These are phyloP conservation scores for Callipepla squamata DNA, from an alignment of 2,113 vertebrate species.

Conservation along the genomic window DNA sequence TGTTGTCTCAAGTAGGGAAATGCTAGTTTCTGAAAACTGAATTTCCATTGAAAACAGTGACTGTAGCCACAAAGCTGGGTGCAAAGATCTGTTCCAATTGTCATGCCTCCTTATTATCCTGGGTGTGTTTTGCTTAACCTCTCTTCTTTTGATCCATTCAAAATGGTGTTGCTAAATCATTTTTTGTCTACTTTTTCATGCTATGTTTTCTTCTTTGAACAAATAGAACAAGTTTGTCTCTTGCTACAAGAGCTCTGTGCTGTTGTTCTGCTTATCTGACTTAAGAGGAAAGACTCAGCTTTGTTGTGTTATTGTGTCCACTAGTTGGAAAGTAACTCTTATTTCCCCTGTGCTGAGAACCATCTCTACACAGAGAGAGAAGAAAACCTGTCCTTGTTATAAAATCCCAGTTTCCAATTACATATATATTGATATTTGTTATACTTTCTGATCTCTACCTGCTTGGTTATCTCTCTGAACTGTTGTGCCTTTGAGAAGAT, in stretches of 20 bases:
- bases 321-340: background rate
- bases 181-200: background rate
- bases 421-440: background rate
- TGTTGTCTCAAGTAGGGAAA: background rate
- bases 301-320: accelerated
- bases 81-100: background rate
- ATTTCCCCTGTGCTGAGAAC: background rate
- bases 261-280: background rate
- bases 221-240: background rate
- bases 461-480: background rate
- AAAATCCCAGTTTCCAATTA: background rate
- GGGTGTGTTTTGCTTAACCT: background rate
- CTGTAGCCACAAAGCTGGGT: background rate
- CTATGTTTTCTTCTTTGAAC: background rate
- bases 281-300: background rate
- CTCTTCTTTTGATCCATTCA: background rate
- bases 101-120: background rate
- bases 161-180: background rate
- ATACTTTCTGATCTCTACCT: background rate
- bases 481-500: background rate
- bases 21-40: background rate
- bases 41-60: background rate
- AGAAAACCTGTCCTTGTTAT: background rate
- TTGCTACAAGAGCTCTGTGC: background rate
- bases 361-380: background rate